Evolutionary conservation across 2,797 vertebrate species (phyloP).

Genomic region (Halcyon badia): DNA sequence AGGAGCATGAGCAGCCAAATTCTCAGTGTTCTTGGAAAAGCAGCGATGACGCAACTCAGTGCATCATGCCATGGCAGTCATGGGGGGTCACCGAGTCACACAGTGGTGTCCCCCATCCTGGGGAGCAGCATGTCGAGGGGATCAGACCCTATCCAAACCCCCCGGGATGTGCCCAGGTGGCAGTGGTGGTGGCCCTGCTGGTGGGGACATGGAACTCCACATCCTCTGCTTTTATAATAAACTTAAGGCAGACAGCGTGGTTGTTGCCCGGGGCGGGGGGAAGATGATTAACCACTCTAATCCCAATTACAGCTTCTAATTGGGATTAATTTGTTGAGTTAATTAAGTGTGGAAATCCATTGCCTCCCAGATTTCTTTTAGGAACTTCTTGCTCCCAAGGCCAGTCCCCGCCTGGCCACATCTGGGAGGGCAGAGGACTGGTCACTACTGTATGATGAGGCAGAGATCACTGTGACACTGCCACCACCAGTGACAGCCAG

Average conservation of each 20-base stretch:
- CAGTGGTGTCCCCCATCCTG: neutral
- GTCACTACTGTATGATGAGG: rapidly evolving
- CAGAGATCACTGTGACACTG: neutral
- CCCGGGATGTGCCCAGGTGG: rapidly evolving
- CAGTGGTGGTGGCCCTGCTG: neutral
- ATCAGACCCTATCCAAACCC: rapidly evolving
- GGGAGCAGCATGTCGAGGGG: rapidly evolving
- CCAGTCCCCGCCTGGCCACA: neutral
- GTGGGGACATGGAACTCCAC: rapidly evolving
- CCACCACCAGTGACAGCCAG: neutral
- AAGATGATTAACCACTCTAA: constrained; percentile 31
- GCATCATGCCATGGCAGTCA: rapidly evolving
- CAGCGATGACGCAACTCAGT: rapidly evolving
- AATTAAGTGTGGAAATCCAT: neutral
- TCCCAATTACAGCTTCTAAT: constrained; percentile 52
- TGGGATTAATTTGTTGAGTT: constrained; percentile 38
- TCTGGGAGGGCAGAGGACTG: neutral
- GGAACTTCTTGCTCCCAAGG: neutral
- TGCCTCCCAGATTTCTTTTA: neutral
- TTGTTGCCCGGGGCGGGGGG: neutral
- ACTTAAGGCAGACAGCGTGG: neutral
- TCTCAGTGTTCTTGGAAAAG: rapidly evolving
- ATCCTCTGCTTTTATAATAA: neutral
- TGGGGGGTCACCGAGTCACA: neutral
- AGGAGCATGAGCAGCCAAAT: rapidly evolving